phyloP scores from a whole-genome alignment of 2,797 vertebrate genomes.

The Champsocephalus esox region DNA sequence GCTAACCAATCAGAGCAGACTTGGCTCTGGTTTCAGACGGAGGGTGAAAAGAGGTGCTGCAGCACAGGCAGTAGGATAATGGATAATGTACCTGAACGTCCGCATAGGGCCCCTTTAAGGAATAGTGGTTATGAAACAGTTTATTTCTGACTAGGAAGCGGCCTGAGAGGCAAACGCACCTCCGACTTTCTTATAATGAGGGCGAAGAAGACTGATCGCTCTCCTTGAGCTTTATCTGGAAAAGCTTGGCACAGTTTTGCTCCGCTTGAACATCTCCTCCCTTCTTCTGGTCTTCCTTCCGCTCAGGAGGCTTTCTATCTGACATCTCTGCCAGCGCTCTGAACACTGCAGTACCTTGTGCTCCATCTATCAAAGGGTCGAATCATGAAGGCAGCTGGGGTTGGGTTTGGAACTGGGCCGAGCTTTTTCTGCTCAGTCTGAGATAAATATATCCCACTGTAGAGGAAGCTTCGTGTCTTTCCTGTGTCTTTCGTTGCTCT shows the following conservation, averaged over 20 bases:
- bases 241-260: slow-evolving; percentile 40
- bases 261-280: slow-evolving; percentile 59
- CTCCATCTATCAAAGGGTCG: slow-evolving; percentile 53
- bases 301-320: slow-evolving; percentile 36
- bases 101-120: no score
- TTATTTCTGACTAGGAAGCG: background rate
- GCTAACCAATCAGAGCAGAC: no score
- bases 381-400: slow-evolving; percentile 39
- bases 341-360: slow-evolving; percentile 48
- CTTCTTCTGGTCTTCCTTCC: slow-evolving; percentile 28
- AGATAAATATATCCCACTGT: slow-evolving; percentile 30
- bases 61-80: no score
- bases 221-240: slow-evolving; percentile 21
- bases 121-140: no score
- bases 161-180: slow-evolving; percentile 13
- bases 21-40: no score
- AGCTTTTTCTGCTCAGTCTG: slow-evolving; percentile 33
- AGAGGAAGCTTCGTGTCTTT: slow-evolving; percentile 15
- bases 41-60: no score
- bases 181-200: slow-evolving; percentile 43
- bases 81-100: no score
- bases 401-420: slow-evolving; percentile 53
- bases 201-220: slow-evolving; percentile 24
- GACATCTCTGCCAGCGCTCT: slow-evolving; percentile 41
- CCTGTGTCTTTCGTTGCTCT: background rate